Evolutionary conservation across 1,140 invertebrate species (phyloP).

Genomic region (Rhagoletis pomonella): DNA sequence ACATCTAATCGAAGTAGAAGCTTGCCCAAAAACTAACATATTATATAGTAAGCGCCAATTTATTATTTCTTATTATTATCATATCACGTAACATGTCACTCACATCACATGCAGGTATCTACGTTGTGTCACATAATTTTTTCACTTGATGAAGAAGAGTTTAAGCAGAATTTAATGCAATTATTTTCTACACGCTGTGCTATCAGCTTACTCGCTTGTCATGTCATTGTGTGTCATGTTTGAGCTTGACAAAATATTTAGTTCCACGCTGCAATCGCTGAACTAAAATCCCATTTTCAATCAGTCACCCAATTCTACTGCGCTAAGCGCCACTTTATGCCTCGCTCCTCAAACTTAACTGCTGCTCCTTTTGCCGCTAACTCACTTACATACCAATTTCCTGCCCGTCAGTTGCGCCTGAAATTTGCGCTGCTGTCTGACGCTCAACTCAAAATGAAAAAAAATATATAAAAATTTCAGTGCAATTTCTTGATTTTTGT

Average conservation of each 20-base stretch:
- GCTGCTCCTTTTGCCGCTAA: not conserved
- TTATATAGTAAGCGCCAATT: too few relatives aligned
- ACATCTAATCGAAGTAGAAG: too few relatives aligned
- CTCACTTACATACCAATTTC: not conserved
- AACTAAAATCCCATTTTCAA: not conserved
- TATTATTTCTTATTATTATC: too few relatives aligned
- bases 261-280: not conserved
- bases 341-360: not conserved
- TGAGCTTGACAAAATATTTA: conserved; percentile 16
- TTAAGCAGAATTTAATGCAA: not conserved
- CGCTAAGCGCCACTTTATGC: not conserved
- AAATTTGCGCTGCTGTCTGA: not conserved
- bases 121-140: not conserved
- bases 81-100: too few relatives aligned
- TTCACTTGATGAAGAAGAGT: not conserved
- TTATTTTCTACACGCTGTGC: not conserved
- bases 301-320: not conserved
- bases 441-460: not conserved
- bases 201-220: not conserved
- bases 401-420: not conserved
- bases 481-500: conserved; percentile 15
- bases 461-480: conserved; percentile 35
- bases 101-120: too few relatives aligned
- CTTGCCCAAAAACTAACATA: too few relatives aligned
- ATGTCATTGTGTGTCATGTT: not conserved